Conservation (phyloP, 2,797 vertebrate genomes). For the Pelobates cultripes region DNA sequence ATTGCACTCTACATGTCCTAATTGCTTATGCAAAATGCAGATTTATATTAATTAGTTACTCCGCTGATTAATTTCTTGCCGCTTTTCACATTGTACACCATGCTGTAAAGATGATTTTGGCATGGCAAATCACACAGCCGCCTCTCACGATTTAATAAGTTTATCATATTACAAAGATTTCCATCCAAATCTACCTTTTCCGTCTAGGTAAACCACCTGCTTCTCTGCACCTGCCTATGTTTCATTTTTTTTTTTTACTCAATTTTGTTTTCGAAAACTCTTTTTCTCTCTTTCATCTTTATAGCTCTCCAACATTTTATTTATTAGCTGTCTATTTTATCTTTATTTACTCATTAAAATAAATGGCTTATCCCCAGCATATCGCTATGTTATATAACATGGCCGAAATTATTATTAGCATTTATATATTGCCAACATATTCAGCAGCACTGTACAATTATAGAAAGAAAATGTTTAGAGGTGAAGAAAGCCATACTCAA, state of each 20-base stretch:
- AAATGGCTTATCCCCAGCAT: background rate
- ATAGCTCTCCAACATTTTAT: background rate
- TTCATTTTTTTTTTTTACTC: background rate
- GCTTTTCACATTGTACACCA: slow-evolving; percentile 86
- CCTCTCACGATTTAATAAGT: slow-evolving; percentile 74
- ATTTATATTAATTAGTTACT: slow-evolving; percentile 91
- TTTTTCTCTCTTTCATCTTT: background rate
- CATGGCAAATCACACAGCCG: slow-evolving; percentile 74
- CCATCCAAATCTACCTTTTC: slow-evolving; percentile 76
- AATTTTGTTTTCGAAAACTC: background rate
- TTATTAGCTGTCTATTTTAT: background rate
- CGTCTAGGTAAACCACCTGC: slow-evolving; percentile 81
- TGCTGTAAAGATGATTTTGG: slow-evolving; percentile 81
- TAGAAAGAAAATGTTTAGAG: too few species aligned
- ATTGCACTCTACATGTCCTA: slow-evolving; percentile 77
- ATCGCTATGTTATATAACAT: too few species aligned
- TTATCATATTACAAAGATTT: slow-evolving; percentile 80
- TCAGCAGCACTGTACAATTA: too few species aligned
- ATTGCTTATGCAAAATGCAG: slow-evolving; percentile 93
- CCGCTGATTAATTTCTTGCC: slow-evolving; percentile 85
- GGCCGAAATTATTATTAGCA: too few species aligned
- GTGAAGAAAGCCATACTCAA: too few species aligned
- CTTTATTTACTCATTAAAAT: background rate
- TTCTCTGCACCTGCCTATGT: slow-evolving; percentile 69
- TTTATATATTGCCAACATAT: too few species aligned